A percentile compares a stretch with the other conserved stretches of the same genome.
phyloP scores from a whole-genome alignment of 2,888 invertebrate species.

The Andrena camellia region DNA sequence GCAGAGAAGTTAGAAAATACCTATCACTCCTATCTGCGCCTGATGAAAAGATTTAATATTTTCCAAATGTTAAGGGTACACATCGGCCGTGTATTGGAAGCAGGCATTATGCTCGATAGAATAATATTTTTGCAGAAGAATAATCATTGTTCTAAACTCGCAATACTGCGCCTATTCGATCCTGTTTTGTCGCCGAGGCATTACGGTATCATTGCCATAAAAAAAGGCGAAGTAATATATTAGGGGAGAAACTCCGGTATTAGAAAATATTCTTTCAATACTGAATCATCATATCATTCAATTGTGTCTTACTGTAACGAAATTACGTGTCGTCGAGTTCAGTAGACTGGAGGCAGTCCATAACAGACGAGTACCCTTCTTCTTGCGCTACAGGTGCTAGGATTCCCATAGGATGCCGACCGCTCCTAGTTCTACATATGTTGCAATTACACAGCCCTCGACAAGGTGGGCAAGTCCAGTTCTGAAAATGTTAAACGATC shows the following conservation, averaged over 20 bases:
- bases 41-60: constrained; percentile 87
- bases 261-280: not conserved
- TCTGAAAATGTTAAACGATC: constrained; percentile 67
- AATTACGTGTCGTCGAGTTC: constrained; percentile 48
- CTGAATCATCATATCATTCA: not conserved
- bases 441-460: constrained; percentile 87
- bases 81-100: constrained; percentile 93
- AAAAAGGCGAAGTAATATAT: constrained; percentile 76
- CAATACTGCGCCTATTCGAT: constrained; percentile 93
- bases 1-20: constrained; percentile 84
- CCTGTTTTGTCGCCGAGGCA: constrained; percentile 94
- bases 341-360: constrained; percentile 78
- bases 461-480: constrained; percentile 87
- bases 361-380: constrained; percentile 84
- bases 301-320: not conserved
- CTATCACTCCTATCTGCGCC: constrained; percentile 82
- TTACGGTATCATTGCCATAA: constrained; percentile 90
- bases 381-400: constrained; percentile 82
- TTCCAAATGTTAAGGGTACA: constrained; percentile 91
- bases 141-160: constrained; percentile 86
- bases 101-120: constrained; percentile 93
- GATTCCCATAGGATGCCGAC: constrained; percentile 86
- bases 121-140: constrained; percentile 91
- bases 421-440: constrained; percentile 86
- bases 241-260: constrained; percentile 64